These are phyloP conservation scores for Acanthochromis polyacanthus DNA, from an alignment of 2,113 vertebrate genomes.

Conservation along the genomic window DNA sequence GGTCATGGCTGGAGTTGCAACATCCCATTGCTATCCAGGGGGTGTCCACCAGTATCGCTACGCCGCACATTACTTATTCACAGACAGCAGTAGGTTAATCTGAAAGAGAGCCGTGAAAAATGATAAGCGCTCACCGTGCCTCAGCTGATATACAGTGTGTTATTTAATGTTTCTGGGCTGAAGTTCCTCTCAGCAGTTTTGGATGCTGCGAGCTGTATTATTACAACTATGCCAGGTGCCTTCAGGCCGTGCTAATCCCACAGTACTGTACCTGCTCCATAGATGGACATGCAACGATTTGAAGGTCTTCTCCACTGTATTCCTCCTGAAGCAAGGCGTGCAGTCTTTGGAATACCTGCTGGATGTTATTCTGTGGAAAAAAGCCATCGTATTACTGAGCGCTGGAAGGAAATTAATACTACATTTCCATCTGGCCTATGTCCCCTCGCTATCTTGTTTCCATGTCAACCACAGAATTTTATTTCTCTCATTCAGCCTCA, in stretches of 20 bases:
- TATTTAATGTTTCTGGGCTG: conserved; percentile 41
- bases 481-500: conserved; percentile 65
- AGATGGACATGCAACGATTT: conserved; percentile 96
- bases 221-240: conserved; percentile 57
- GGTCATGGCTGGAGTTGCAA: conserved; percentile 44
- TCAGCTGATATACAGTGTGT: conserved; percentile 29
- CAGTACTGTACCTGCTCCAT: conserved; percentile 92
- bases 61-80: conserved; percentile 88
- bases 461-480: conserved; percentile 75
- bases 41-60: conserved; percentile 25
- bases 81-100: conserved; percentile 92
- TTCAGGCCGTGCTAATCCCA: conserved; percentile 40
- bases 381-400: conserved; percentile 57
- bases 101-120: conserved; percentile 79
- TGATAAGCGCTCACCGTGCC: conserved; percentile 50
- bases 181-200: conserved; percentile 58
- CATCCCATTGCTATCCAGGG: conserved; percentile 37
- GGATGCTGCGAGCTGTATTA: conserved; percentile 45
- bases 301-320: conserved; percentile 93
- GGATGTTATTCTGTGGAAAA: conserved; percentile 92
- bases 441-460: conserved; percentile 73
- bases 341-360: conserved; percentile 96
- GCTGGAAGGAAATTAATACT: conserved; percentile 72
- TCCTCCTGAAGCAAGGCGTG: conserved; percentile 94
- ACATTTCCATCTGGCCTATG: conserved; percentile 72